Evolutionary conservation across 2,113 vertebrate species (phyloP).

Genomic region (Irena cyanogastra): DNA sequence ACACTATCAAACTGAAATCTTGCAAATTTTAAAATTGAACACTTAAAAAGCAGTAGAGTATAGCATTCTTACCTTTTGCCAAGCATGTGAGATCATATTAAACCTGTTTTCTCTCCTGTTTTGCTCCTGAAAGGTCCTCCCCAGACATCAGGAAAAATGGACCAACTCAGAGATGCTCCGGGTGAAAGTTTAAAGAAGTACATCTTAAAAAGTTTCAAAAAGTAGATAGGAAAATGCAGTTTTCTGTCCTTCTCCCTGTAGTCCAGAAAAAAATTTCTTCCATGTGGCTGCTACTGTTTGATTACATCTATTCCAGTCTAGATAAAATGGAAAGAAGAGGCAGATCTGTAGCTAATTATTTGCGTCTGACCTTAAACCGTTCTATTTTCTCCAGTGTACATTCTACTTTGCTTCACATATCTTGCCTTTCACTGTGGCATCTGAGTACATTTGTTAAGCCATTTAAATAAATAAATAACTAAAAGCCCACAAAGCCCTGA

Average conservation of each 20-base stretch:
- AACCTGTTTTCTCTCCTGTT: background rate
- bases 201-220: background rate
- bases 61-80: background rate
- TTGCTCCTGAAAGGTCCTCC: background rate
- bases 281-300: background rate
- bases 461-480: slow-evolving; percentile 39
- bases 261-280: background rate
- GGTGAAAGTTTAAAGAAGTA: background rate
- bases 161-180: accelerated
- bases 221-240: background rate
- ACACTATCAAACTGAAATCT: background rate
- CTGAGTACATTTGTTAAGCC: background rate
- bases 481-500: background rate
- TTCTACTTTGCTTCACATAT: background rate
- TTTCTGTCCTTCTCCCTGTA: background rate
- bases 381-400: background rate
- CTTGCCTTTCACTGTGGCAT: background rate
- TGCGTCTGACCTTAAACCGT: background rate
- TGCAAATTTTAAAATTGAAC: background rate
- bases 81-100: background rate
- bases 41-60: background rate
- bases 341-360: background rate
- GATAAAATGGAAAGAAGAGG: background rate
- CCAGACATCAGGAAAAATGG: background rate
- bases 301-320: background rate